Evolutionary conservation across 2,797 vertebrate species (phyloP).

Genomic region (Trachurus trachurus): DNA sequence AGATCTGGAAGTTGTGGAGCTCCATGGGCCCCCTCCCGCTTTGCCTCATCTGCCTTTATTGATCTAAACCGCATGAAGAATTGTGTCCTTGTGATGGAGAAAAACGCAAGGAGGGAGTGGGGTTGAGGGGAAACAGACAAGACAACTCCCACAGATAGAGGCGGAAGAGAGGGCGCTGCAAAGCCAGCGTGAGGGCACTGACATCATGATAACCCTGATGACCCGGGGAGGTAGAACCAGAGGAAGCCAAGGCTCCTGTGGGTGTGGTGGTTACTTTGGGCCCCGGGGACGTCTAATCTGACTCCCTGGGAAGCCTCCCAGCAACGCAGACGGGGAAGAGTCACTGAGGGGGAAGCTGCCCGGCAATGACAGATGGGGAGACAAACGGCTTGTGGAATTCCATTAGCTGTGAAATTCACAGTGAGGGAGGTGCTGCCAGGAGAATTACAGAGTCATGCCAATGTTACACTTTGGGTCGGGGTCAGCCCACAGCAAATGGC

Average conservation of each 20-base stretch:
- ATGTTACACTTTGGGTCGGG: constrained; percentile 45
- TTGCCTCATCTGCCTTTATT: constrained; percentile 62
- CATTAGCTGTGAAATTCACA: constrained; percentile 62
- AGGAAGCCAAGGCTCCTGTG: constrained; percentile 67
- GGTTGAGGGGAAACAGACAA: neutral
- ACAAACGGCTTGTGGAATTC: constrained; percentile 67
- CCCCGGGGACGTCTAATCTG: constrained; percentile 54
- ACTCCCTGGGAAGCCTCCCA: constrained; percentile 67
- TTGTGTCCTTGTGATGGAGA: constrained; percentile 31
- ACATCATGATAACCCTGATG: constrained; percentile 59
- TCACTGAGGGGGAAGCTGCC: constrained; percentile 65
- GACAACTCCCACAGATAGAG: constrained; percentile 44
- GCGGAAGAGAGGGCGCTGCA: constrained; percentile 30
- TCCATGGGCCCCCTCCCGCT: constrained; percentile 35
- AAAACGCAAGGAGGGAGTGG: neutral
- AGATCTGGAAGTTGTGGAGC: constrained; percentile 50
- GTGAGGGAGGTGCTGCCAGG: constrained; percentile 45
- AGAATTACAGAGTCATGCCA: constrained; percentile 55
- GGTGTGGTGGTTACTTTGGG: constrained; percentile 61
- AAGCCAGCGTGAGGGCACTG: constrained; percentile 26
- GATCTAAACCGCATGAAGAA: constrained; percentile 70
- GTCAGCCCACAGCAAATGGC: constrained; percentile 30
- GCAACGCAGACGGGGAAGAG: constrained; percentile 56
- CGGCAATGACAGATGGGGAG: constrained; percentile 72
- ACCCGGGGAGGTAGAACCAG: constrained; percentile 51